Evolutionary conservation across 2,797 vertebrate species (phyloP), one percentile per base, ranked within the genome.

Genomic region (Botia kubotai): DNA sequence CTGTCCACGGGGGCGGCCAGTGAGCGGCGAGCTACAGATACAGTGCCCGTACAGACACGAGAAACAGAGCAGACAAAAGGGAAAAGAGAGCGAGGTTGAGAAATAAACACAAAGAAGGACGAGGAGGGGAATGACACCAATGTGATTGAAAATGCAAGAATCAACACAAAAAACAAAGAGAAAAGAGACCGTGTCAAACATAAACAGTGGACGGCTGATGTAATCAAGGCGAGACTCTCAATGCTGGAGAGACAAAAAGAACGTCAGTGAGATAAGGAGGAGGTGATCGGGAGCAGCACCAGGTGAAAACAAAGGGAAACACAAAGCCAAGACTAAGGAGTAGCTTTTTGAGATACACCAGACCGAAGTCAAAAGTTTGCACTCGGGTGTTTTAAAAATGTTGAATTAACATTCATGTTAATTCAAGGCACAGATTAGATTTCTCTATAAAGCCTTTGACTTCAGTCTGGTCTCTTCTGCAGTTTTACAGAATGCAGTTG

Each of bases 1-100:
- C 93, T 95, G 84, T 97, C 96, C 95, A 94, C 88, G 87, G 94
- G 90, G 93, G 88, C 91, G 90, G 90, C 88, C 88, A 91, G 91
- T 85, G 93, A 91, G 87, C 93, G 95, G 83, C 90, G 95, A 93
- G 93, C 96, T 98, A 93, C 89, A 92, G 82, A 89, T 88, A 72
- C 86, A 86, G 67, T 67, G 72, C 78, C 82, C 78, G 14, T 26
- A 83, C 74, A 65, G 57, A 43, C 39, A 11, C 8, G 80, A 89
- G 82, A 50, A 80, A 82, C n/a, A 85, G 88, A 88, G 87, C 85
- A 82, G 86, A 88, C 88, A 88, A 78, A 82, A 53, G 69, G 63
- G 81, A 63, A 75, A 50, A 81, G 72, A 84, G 67, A 83, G 33
- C 3, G 39, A 86, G 83, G 80, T 83, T 86, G 85, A 87, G 77